A percentile compares a stretch with the other conserved stretches of the same genome.
Conservation (phyloP, 2,113 vertebrate species). For the Heterocephalus glaber region DNA sequence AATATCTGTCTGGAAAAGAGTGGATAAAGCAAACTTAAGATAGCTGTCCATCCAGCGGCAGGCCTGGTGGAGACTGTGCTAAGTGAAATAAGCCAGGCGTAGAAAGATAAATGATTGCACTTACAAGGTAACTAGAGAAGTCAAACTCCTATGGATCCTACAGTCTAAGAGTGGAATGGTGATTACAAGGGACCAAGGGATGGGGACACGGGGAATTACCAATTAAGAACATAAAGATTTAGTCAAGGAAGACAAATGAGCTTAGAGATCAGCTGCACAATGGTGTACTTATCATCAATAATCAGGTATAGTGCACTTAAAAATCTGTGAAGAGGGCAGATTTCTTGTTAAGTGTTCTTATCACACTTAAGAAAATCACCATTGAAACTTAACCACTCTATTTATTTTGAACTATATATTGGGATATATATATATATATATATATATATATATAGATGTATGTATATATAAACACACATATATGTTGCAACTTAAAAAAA, state of each 20-base stretch:
- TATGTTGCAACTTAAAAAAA: not conserved
- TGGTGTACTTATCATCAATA: rapidly evolving
- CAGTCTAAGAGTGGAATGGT: not conserved
- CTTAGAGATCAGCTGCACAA: not conserved
- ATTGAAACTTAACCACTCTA: not conserved
- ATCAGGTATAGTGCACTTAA: not conserved
- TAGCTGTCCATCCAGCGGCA: not conserved
- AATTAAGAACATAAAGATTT: not conserved
- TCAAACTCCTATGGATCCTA: not conserved
- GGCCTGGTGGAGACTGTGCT: not conserved
- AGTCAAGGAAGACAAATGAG: not conserved
- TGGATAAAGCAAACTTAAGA: not conserved
- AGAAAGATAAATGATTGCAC: not conserved
- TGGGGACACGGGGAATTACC: not conserved
- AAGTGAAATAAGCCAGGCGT: not conserved
- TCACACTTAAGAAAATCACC: not conserved
- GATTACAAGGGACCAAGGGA: not conserved
- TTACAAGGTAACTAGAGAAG: not conserved
- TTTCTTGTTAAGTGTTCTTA: not conserved
- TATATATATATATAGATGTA: no score
- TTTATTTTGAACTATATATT: not conserved
- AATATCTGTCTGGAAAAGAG: not conserved
- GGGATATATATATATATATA: not conserved
- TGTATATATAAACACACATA: no score
- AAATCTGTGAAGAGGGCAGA: not conserved